Percentiles rank a stretch among this genome's conserved stretches.
These are phyloP conservation scores for Hippasteria phrygiana DNA, from an alignment of 53 echinoderm and acorn worm species.

Conservation along the genomic window DNA sequence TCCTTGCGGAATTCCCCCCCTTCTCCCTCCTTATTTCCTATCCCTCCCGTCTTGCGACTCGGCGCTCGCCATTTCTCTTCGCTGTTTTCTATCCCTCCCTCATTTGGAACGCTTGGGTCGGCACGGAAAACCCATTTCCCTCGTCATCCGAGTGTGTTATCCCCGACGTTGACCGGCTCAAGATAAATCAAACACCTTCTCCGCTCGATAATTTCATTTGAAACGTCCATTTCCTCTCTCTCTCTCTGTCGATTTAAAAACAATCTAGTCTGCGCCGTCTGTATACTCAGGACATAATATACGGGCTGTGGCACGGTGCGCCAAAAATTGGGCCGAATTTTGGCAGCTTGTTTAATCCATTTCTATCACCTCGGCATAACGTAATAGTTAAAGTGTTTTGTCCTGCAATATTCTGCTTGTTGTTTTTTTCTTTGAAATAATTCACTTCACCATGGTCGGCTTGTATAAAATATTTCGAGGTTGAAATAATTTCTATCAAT, in stretches of 20 bases:
- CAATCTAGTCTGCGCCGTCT: slow-evolving; percentile 2
- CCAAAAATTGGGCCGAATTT: neutral
- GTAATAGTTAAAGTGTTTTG: no score
- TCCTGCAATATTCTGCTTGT: no score
- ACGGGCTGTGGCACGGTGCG: neutral
- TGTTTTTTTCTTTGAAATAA: neutral
- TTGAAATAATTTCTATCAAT: neutral
- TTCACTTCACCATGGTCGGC: neutral
- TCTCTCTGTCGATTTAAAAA: slow-evolving; percentile 1
- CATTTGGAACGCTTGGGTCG: slow-evolving; percentile 65
- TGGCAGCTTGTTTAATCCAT: neutral
- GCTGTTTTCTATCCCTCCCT: slow-evolving; percentile 24
- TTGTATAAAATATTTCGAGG: slow-evolving; percentile 50
- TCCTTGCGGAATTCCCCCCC: slow-evolving; percentile 8
- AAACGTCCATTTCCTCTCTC: neutral
- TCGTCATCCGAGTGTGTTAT: slow-evolving; percentile 43
- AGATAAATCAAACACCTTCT: slow-evolving; percentile 61
- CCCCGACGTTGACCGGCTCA: slow-evolving; percentile 18
- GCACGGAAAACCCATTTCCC: slow-evolving; percentile 58
- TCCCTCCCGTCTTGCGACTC: slow-evolving; percentile 5
- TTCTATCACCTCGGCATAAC: neutral
- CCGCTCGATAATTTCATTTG: slow-evolving; percentile 62
- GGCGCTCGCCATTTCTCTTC: slow-evolving; percentile 12
- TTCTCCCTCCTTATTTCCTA: slow-evolving; percentile 20
- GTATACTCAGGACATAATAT: neutral